Conservation (phyloP, 1,140 invertebrate genomes). For the Habropoda laboriosa region DNA sequence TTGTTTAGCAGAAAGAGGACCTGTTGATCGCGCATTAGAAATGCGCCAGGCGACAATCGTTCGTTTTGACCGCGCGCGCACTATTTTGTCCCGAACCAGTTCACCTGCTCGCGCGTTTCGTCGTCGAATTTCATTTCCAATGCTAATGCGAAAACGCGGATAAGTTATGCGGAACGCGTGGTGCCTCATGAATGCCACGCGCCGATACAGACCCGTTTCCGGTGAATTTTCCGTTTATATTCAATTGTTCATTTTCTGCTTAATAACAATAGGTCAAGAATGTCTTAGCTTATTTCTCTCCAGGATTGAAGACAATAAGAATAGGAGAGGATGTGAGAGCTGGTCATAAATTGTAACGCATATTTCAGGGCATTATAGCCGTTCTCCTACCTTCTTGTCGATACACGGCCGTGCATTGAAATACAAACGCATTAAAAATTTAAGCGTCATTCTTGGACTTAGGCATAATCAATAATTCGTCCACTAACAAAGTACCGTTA, state of each 20-base stretch:
- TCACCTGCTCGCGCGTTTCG: background rate
- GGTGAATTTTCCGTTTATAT: conserved; percentile 15
- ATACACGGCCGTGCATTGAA: conserved; percentile 25
- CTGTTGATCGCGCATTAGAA: conserved; percentile 41
- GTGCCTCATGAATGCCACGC: background rate
- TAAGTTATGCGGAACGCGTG: background rate
- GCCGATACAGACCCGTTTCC: background rate
- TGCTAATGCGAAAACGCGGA: background rate
- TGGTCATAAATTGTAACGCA: conserved; percentile 4
- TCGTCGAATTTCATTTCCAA: conserved; percentile 24
- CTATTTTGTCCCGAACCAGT: background rate
- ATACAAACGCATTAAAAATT: conserved; percentile 52
- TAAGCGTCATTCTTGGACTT: conserved; percentile 48
- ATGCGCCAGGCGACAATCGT: background rate
- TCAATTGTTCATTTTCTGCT: background rate
- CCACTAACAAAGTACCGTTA: conserved; percentile 1
- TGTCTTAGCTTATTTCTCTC: background rate
- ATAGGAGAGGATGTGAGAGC: background rate
- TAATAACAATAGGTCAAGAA: background rate
- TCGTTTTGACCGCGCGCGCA: background rate
- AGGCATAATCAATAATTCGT: conserved; percentile 61
- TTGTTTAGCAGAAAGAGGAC: conserved; percentile 22
- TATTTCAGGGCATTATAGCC: conserved; percentile 28
- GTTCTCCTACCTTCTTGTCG: background rate
- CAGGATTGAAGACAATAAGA: conserved; percentile 1